Percentiles rank a stretch among this genome's conserved stretches.
Conservation (phyloP, 2,888 invertebrate species). For the Allolobophora icterica region DNA sequence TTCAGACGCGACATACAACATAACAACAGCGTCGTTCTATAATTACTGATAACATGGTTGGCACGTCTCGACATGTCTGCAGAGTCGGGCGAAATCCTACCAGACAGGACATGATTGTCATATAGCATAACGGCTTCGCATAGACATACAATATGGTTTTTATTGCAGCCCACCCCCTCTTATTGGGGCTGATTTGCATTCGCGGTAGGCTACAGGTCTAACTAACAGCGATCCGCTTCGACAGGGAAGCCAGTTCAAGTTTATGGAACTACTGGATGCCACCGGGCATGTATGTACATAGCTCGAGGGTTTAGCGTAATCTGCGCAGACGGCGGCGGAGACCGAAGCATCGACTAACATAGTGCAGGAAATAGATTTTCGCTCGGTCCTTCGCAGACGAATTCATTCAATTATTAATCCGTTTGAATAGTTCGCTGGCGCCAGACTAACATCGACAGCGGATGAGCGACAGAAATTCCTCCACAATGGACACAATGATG, state of each 20-base stretch:
- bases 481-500: background rate
- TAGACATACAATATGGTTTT: background rate
- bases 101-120: background rate
- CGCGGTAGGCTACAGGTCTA: background rate
- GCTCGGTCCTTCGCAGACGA: background rate
- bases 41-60: background rate
- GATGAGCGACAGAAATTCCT: background rate
- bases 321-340: background rate
- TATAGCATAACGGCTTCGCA: background rate
- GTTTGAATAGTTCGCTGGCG: background rate
- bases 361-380: background rate
- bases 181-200: background rate
- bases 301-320: background rate
- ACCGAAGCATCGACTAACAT: background rate
- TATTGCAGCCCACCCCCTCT: background rate
- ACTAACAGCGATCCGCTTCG: background rate
- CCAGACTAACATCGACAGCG: background rate
- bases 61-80: background rate
- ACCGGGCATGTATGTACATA: background rate
- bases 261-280: background rate
- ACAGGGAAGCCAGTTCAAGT: background rate
- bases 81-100: background rate
- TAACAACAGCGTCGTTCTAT: background rate
- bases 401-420: conserved; percentile 17
- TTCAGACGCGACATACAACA: background rate